Evolutionary conservation across 2,113 vertebrate species (phyloP), one percentile per base, ranked within the genome.

Genomic region (Thunnus maccoyii): DNA sequence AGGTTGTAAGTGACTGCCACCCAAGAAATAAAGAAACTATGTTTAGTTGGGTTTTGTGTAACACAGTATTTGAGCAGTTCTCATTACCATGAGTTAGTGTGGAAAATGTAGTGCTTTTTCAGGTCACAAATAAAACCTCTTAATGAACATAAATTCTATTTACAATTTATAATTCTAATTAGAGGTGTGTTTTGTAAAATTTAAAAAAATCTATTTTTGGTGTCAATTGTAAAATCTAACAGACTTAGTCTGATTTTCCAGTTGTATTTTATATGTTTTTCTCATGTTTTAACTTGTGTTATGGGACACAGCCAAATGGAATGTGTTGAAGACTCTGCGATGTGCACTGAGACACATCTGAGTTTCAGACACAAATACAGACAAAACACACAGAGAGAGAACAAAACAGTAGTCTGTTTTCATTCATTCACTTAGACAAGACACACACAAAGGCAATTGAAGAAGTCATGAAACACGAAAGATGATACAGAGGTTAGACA

Each of bases 291-390:
- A 81, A 56, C 17, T 67, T 70, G 72, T 85, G 65, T 74, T 77
- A 64, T 86, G 81, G 30, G 61, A 82, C 1, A 79, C 32, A 84
- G 52, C 51, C 46, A 80, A 69, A 85, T 84, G 71, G 75, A 85
- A 76, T 0, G 58, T 75, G 80, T 86, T 88, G 86, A 93, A 92
- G 73, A 84, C 89, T 86, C 62, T 32, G 67, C 0, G 41, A 92
- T 89, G 83, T 84, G 87, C 16, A 60, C 16, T 18, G 61, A 70
- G 51, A 61, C 78, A 89, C 87, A 88, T 90, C 82, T 78, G 83
- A 89, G 84, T 89, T 90, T 89, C 82, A 89, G 76, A 94, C 88
- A 91, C 76, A 90, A 62, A 90, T 55, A 87, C 5, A 87, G 87
- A 92, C 81, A 84, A 73, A 80, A 91, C 52, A 93, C 30, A 87